phyloP scores from a whole-genome alignment of 2,797 vertebrate genomes.

The Percopsis omiscomaycus region DNA sequence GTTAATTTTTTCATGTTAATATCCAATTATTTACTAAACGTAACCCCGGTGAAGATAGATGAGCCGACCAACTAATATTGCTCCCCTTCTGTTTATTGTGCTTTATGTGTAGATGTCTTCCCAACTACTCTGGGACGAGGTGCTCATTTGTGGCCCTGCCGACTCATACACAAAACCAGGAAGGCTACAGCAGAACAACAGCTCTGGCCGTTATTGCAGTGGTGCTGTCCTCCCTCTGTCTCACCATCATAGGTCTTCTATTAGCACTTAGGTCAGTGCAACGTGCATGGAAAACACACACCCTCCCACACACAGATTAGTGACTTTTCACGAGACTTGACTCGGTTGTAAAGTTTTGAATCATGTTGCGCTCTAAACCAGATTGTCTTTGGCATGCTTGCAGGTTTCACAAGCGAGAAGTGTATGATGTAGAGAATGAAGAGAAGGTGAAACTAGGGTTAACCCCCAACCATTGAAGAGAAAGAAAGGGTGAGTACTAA shows the following conservation, averaged over 20 bases:
- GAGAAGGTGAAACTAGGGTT: constrained; percentile 95
- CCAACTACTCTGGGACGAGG: constrained; percentile 86
- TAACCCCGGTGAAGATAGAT: background rate
- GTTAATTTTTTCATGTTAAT: no score
- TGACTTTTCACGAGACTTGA: constrained; percentile 3
- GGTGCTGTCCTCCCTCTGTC: constrained; percentile 90
- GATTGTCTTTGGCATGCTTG: constrained; percentile 10
- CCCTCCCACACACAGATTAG: constrained; percentile 1
- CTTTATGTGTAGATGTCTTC: constrained; percentile 80
- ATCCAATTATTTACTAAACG: no score
- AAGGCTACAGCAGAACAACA: constrained; percentile 86
- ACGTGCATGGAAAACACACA: background rate
- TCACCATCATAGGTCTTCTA: constrained; percentile 89
- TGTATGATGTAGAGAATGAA: constrained; percentile 94
- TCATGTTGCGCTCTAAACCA: constrained; percentile 24
- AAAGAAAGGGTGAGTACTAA: constrained; percentile 70
- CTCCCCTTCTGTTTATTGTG: background rate
- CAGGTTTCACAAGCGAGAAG: constrained; percentile 96
- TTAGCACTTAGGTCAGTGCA: constrained; percentile 87
- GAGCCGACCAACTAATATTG: background rate
- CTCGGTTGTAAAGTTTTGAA: background rate
- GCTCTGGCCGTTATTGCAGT: constrained; percentile 91
- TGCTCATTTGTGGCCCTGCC: constrained; percentile 86
- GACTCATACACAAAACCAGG: constrained; percentile 69
- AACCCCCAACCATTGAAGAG: constrained; percentile 86